phyloP scores from a whole-genome alignment of 2,113 vertebrate genomes.

The Ondatra zibethicus region DNA sequence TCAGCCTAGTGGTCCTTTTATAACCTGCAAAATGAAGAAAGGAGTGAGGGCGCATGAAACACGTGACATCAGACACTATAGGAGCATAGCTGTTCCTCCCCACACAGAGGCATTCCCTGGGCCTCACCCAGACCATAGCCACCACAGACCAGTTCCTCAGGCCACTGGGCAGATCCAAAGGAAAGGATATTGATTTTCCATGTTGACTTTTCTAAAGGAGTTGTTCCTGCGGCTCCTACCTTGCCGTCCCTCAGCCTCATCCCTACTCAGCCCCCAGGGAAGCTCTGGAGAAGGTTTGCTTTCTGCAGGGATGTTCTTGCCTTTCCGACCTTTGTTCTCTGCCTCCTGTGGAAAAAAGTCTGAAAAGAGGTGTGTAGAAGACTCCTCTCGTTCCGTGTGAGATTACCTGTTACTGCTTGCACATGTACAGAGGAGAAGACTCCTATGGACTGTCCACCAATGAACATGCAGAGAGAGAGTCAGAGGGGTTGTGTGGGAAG shows the following conservation, averaged over 20 bases:
- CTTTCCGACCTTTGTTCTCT: not conserved
- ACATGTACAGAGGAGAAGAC: not conserved
- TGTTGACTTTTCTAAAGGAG: conserved; percentile 5
- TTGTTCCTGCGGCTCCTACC: rapidly evolving
- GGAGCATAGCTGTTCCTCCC: rapidly evolving
- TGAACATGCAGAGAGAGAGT: not conserved
- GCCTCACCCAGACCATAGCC: not conserved
- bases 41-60: not conserved
- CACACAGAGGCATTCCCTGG: not conserved
- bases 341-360: not conserved
- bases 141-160: not conserved
- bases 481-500: too few species aligned
- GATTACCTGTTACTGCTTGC: not conserved
- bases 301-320: not conserved
- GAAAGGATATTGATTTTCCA: not conserved
- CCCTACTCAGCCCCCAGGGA: not conserved
- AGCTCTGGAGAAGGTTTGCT: not conserved
- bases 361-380: not conserved
- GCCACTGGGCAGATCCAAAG: not conserved
- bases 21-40: not conserved
- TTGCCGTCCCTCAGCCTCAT: rapidly evolving
- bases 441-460: not conserved
- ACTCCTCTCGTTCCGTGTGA: rapidly evolving
- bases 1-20: conserved; percentile 55
- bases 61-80: not conserved